phyloP scores from a whole-genome alignment of 2,113 vertebrate genomes.

The Girardinichthys multiradiatus region DNA sequence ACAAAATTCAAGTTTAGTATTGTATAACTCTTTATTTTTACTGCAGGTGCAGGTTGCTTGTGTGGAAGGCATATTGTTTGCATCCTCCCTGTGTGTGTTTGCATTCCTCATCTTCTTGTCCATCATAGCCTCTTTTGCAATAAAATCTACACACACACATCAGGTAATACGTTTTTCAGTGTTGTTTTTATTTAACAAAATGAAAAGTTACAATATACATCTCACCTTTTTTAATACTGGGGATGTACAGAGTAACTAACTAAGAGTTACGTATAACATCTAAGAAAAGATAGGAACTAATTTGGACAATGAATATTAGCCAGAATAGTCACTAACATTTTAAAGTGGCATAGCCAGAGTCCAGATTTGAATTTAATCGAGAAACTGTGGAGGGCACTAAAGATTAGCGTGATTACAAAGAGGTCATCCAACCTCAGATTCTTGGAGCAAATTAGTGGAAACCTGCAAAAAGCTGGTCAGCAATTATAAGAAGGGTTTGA shows the following conservation, averaged over 20 bases:
- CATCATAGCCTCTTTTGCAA: conserved; percentile 41
- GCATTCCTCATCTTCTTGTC: conserved; percentile 67
- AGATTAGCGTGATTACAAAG: no score
- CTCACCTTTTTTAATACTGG: background rate
- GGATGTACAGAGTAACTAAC: no score
- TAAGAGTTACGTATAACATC: no score
- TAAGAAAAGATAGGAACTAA: no score
- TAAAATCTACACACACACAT: conserved; percentile 64
- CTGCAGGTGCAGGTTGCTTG: rapidly evolving
- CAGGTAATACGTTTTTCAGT: conserved; percentile 46
- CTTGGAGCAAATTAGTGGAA: no score
- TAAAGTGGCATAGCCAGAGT: background rate
- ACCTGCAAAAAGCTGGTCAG: no score
- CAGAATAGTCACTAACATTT: background rate
- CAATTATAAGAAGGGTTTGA: no score
- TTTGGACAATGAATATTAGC: background rate
- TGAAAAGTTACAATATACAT: background rate
- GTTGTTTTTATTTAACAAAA: background rate
- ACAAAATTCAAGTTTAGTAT: background rate
- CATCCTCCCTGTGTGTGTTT: conserved; percentile 41
- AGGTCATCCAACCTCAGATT: no score
- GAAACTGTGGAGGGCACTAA: no score
- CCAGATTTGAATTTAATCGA: background rate
- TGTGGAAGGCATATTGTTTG: conserved; percentile 40
- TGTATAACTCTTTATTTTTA: background rate